Conservation (phyloP, 2,797 vertebrate genomes). For the Podarcis siculus region DNA sequence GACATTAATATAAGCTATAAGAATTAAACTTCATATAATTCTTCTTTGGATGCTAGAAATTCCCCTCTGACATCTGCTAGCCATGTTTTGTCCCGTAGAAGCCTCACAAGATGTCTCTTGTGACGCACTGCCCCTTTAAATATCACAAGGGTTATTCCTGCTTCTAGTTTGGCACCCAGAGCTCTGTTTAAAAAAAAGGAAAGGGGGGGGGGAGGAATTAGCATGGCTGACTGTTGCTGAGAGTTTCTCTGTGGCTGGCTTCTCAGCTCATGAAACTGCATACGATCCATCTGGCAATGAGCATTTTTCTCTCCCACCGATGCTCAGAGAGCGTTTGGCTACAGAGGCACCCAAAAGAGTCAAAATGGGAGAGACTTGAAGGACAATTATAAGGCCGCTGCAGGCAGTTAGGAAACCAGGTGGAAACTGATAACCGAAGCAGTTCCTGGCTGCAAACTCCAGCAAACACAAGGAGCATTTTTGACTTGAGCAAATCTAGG, state of each 20-base stretch:
- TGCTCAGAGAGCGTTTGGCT: not conserved
- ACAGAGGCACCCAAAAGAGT: not conserved
- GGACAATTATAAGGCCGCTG: not conserved
- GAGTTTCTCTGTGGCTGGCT: not conserved
- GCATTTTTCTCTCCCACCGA: not conserved
- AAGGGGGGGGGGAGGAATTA: not conserved
- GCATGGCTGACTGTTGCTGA: not conserved
- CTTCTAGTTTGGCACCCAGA: not conserved
- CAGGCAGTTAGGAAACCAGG: not conserved
- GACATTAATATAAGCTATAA: not conserved
- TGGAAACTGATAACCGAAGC: not conserved
- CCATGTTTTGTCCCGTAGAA: not conserved
- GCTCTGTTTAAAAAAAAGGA: not conserved
- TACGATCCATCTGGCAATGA: not conserved
- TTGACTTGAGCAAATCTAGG: not conserved
- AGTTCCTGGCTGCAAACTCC: not conserved
- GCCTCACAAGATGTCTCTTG: not conserved
- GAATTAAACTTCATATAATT: not conserved
- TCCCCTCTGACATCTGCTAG: not conserved
- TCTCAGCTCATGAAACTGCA: not conserved
- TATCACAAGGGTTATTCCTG: not conserved
- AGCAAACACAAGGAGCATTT: not conserved
- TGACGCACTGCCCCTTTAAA: not conserved
- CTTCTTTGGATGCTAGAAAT: conserved; percentile 2
- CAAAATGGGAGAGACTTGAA: conserved; percentile 1